Conservation (phyloP, 2,113 vertebrate species). For the Puffinus mauretanicus region DNA sequence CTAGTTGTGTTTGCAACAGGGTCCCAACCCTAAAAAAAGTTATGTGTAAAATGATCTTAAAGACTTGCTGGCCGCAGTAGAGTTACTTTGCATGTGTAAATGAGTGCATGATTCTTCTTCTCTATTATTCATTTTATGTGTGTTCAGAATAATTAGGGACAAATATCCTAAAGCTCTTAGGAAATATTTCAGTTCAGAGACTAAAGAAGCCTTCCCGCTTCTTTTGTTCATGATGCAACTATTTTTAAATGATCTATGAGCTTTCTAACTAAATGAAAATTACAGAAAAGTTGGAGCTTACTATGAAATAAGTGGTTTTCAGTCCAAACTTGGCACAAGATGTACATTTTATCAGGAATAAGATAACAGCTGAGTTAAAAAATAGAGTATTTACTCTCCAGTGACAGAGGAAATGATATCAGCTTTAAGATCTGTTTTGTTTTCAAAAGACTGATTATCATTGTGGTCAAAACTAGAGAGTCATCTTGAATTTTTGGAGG, state of each 20-base stretch:
- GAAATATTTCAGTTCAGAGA: neutral
- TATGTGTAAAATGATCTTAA: neutral
- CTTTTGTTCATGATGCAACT: neutral
- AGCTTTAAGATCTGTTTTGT: neutral
- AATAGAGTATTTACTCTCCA: neutral
- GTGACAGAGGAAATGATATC: neutral
- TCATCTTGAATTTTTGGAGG: neutral
- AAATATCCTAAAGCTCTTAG: neutral
- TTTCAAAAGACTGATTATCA: neutral
- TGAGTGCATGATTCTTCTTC: accelerated
- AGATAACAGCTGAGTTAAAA: neutral
- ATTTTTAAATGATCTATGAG: neutral
- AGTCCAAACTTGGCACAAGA: neutral
- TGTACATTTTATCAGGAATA: neutral
- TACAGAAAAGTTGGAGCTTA: neutral
- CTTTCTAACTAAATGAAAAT: neutral
- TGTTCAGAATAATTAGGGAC: neutral
- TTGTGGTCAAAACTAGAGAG: neutral
- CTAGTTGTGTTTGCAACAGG: neutral
- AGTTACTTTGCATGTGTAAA: neutral
- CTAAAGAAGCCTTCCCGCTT: neutral
- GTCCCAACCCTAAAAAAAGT: neutral
- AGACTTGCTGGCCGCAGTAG: neutral
- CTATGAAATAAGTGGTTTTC: neutral
- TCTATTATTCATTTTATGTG: neutral